These are phyloP conservation scores for Rhinichthys osculus DNA, from an alignment of 2,797 vertebrate genomes.

Conservation along the genomic window DNA sequence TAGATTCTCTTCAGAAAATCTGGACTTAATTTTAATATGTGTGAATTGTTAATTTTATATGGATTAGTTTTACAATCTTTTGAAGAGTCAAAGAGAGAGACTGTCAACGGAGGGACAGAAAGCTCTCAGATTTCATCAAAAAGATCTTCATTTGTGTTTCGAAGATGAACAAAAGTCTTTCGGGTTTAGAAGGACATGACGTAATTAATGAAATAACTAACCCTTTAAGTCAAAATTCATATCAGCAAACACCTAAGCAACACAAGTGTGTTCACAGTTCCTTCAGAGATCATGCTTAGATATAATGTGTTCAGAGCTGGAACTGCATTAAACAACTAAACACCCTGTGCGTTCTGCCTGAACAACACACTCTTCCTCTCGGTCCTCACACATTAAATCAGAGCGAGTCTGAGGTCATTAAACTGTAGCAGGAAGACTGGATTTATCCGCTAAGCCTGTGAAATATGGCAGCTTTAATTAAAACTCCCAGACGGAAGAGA, in stretches of 20 bases:
- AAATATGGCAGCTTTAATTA: slow-evolving; percentile 67
- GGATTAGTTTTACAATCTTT: background rate
- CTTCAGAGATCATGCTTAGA: background rate
- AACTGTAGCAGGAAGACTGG: slow-evolving; percentile 63
- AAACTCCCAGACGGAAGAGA: slow-evolving; percentile 59
- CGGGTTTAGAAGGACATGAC: background rate
- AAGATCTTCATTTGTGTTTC: background rate
- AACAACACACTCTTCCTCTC: background rate
- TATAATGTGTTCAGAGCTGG: background rate
- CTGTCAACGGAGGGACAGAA: background rate
- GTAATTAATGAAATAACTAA: too few relatives aligned
- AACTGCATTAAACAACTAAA: background rate
- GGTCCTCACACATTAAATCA: slow-evolving; percentile 64
- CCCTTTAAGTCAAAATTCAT: too few relatives aligned
- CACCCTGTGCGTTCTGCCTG: background rate
- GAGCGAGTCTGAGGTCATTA: slow-evolving; percentile 62
- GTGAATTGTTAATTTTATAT: background rate
- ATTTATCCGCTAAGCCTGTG: slow-evolving; percentile 66
- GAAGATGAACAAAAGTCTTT: too few relatives aligned
- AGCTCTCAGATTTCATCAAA: background rate
- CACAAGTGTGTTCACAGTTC: too few relatives aligned
- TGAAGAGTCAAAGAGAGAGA: background rate
- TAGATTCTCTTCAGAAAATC: background rate
- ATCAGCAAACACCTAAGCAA: too few relatives aligned
- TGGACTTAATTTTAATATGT: background rate